Conservation (phyloP, 1,140 invertebrate genomes). For the Bradynema listronoti region DNA sequence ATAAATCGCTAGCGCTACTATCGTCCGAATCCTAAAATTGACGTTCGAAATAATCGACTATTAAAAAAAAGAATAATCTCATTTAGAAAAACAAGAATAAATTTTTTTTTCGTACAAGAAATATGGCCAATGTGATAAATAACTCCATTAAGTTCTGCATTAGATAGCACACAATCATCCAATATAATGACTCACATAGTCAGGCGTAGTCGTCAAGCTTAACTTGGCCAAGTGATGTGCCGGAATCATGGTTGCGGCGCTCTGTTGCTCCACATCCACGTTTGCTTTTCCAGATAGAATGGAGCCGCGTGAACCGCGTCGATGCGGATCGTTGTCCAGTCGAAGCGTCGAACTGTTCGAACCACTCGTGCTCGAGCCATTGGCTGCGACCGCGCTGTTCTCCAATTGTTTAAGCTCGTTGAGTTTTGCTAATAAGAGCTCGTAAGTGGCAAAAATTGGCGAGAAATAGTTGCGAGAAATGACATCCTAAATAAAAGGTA, state of each 20-base stretch:
- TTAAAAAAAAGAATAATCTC: too few relatives aligned
- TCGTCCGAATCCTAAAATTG: conserved; percentile 55
- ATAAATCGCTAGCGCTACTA: conserved; percentile 44
- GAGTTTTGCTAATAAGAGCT: conserved; percentile 42
- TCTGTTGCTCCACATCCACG: conserved; percentile 42
- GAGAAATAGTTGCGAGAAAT: conserved; percentile 46
- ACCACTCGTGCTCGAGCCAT: neutral
- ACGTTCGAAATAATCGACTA: too few relatives aligned
- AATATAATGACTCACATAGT: conserved; percentile 39
- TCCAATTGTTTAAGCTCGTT: conserved; percentile 28
- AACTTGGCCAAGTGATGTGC: conserved; percentile 54
- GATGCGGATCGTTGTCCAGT: conserved; percentile 38
- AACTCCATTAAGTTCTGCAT: conserved; percentile 2
- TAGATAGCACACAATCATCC: conserved; percentile 1
- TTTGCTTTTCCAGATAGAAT: conserved; percentile 56
- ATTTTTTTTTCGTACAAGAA: too few relatives aligned
- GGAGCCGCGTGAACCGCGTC: conserved; percentile 53
- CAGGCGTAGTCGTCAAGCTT: conserved; percentile 44
- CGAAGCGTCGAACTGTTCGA: conserved; percentile 9
- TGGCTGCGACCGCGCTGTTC: conserved; percentile 4
- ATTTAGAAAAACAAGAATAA: too few relatives aligned
- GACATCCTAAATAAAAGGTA: conserved; percentile 46
- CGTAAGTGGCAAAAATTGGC: conserved; percentile 50
- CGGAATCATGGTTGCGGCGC: conserved; percentile 44
- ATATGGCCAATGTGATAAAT: too few relatives aligned